phyloP scores from a whole-genome alignment of 2,113 vertebrate genomes.

The Heterotis niloticus region DNA sequence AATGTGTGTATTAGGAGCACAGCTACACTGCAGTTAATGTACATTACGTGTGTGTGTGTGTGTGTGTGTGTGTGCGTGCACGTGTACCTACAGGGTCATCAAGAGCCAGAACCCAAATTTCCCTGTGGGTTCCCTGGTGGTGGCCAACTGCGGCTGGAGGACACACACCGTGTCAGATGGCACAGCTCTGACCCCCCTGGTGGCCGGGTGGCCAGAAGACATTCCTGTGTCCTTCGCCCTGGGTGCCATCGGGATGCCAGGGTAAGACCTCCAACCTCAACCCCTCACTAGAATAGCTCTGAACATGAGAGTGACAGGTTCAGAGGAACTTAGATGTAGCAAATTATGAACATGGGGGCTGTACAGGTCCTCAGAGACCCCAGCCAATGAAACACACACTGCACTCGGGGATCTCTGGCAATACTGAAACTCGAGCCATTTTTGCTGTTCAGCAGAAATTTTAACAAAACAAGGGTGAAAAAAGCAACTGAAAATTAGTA shows the following conservation, averaged over 20 bases:
- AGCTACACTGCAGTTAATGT: no score
- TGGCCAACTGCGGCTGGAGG: conserved; percentile 68
- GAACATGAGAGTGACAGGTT: not conserved
- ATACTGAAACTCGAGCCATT: no score
- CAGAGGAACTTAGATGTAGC: no score
- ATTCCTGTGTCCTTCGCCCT: conserved; percentile 74
- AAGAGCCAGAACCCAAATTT: conserved; percentile 76
- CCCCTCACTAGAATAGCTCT: not conserved
- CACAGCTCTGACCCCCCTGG: conserved; percentile 53
- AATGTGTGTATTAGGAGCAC: not conserved
- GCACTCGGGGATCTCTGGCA: no score
- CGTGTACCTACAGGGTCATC: conserved; percentile 58
- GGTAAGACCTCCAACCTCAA: conserved; percentile 63
- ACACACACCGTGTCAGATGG: conserved; percentile 71
- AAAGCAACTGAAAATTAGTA: no score
- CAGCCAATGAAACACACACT: no score
- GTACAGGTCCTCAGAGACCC: no score
- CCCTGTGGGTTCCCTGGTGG: conserved; percentile 57
- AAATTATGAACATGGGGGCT: no score
- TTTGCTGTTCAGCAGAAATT: no score
- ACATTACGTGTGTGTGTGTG: conserved; percentile 5
- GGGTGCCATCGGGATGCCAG: conserved; percentile 79
- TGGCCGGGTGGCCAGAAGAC: conserved; percentile 66
- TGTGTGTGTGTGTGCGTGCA: not conserved
- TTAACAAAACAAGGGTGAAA: no score